These are phyloP conservation scores for Adoxophyes honmai DNA, from an alignment of 1,140 invertebrate genomes.

Conservation along the genomic window DNA sequence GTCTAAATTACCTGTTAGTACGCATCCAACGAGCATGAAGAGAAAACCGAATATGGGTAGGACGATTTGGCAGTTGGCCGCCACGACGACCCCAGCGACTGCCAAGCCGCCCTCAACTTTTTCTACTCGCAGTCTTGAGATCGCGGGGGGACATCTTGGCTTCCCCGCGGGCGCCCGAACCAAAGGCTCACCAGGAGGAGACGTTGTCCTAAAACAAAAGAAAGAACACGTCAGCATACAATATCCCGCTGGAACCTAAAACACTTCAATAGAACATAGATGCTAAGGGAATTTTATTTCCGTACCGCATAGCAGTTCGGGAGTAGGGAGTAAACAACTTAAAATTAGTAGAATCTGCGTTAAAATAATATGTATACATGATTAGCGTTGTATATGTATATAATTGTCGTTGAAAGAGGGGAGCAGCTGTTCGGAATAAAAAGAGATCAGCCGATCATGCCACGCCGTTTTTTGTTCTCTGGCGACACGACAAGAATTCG, in stretches of 20 bases:
- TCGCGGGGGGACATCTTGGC: constrained; percentile 78
- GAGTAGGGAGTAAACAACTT: too few relatives aligned
- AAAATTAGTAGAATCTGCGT: not conserved
- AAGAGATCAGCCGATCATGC: too few relatives aligned
- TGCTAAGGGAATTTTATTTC: constrained; percentile 17
- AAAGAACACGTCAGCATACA: constrained; percentile 13
- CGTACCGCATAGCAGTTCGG: too few relatives aligned
- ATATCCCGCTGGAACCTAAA: too few relatives aligned
- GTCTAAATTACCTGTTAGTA: constrained; percentile 80
- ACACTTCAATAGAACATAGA: constrained; percentile 19
- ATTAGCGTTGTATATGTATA: too few relatives aligned
- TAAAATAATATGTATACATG: too few relatives aligned
- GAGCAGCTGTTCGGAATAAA: not conserved
- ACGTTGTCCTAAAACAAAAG: constrained; percentile 55
- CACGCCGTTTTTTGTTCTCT: not conserved
- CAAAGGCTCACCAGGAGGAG: constrained; percentile 63
- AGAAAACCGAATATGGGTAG: constrained; percentile 86
- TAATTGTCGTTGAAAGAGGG: not conserved
- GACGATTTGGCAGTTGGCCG: constrained; percentile 86
- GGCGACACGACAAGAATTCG: not conserved
- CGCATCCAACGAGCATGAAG: constrained; percentile 84
- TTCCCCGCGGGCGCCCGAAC: constrained; percentile 71
- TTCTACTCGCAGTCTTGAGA: constrained; percentile 81
- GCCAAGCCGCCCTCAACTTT: constrained; percentile 86
- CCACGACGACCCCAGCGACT: constrained; percentile 85